A percentile compares a stretch with the other conserved stretches of the same genome.
Conservation (phyloP, 2,888 invertebrate species). For the Hypena proboscidalis region DNA sequence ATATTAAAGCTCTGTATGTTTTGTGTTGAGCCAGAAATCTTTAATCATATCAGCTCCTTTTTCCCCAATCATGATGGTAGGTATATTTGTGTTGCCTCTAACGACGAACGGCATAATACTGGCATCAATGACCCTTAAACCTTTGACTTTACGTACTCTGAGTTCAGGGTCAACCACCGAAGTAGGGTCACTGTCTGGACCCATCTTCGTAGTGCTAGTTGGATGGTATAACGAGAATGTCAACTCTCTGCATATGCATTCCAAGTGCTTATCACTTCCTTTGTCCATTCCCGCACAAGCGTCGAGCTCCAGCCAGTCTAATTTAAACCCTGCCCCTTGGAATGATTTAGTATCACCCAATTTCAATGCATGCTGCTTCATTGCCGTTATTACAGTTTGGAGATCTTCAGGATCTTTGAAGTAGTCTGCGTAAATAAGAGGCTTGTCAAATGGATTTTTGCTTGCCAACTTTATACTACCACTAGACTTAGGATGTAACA, state of each 20-base stretch:
- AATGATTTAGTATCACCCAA: slow-evolving; percentile 59
- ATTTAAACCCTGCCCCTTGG: slow-evolving; percentile 51
- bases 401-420: slow-evolving; percentile 84
- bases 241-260: slow-evolving; percentile 58
- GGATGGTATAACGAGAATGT: slow-evolving; percentile 88
- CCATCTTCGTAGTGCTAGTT: slow-evolving; percentile 88
- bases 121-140: slow-evolving; percentile 86
- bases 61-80: slow-evolving; percentile 88
- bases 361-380: slow-evolving; percentile 51
- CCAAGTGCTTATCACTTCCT: slow-evolving; percentile 53
- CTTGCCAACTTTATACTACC: slow-evolving; percentile 88
- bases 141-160: slow-evolving; percentile 79
- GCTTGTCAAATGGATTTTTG: slow-evolving; percentile 87
- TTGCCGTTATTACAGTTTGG: slow-evolving; percentile 51
- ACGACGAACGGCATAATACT: slow-evolving; percentile 88
- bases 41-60: slow-evolving; percentile 88
- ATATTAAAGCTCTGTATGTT: slow-evolving; percentile 56
- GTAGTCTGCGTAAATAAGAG: slow-evolving; percentile 87
- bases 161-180: slow-evolving; percentile 85
- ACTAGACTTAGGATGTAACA: slow-evolving; percentile 88
- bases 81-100: slow-evolving; percentile 87
- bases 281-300: slow-evolving; percentile 55
- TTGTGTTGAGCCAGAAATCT: slow-evolving; percentile 70
- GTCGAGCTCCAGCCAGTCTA: slow-evolving; percentile 63
- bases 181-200: slow-evolving; percentile 67